Evolutionary conservation across 2,113 vertebrate genomes (phyloP), one percentile per base, ranked within the genome.

Genomic region (Motacilla tschutschensis): DNA sequence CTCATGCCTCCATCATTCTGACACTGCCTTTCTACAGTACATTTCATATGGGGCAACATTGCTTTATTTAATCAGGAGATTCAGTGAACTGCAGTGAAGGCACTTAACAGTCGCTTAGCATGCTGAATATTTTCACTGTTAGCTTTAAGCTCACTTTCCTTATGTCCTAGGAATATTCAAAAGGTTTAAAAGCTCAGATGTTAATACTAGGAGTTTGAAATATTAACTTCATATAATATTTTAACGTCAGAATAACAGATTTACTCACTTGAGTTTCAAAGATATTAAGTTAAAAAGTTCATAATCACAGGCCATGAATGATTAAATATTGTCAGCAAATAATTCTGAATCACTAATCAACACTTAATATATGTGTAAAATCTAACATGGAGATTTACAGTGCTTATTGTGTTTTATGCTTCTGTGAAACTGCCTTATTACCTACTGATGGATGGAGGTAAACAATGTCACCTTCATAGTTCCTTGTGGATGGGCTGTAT

Each of bases 391-490:
- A 78, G 58, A 83, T 81, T 93, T 91, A 69, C 43, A 88, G 11
- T 55, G 8, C 9, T 83, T 46, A 55, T 65, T 85, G 28, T 57
- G 8, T 31, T 85, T 59, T 83, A 20, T 44, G 35, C 47, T 81
- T 54, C 47, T 2, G 0, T 54, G 70, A 78, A 85, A 53, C 14
- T 71, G 25, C 38, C 10, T 78, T 88, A 59, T 83, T 79, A 54
- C 33, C 54, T 70, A 77, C 59, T 66, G 67, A 93, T 81, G n/a
- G 54, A 75, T 78, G 46, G 14, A 5, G 50, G 31, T 51, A 94
- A 92, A 83, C 43, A 40, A 47, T 38, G 51, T 60, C 71, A 88
- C 69, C 75, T 94, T 94, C 58, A 21, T 33, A 75, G 83, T 83
- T 54, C 35, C 65, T 89, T 83, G n/a, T 50, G 24, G 47, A 70